Evolutionary conservation across 2,888 invertebrate species (phyloP), one percentile per base, ranked within the genome.

Genomic region (Calliopum simillimum): DNA sequence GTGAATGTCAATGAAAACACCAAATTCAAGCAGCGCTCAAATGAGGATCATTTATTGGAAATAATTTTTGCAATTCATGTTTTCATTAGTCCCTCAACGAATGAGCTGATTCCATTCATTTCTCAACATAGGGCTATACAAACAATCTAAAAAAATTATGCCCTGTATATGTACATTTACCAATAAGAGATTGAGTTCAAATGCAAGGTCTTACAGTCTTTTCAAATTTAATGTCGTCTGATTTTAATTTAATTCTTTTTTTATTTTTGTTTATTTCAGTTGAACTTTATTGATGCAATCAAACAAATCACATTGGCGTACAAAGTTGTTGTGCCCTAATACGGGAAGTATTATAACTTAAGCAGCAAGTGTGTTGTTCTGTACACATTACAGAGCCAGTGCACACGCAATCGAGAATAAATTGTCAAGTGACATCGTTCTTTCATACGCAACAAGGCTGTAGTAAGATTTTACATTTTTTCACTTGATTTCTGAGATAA

Each of bases 241-340:
- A 49, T 47, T 3, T 16, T 47, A 8, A 49, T 47, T 44, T 44
- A 13, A 8, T 44, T 8, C 44, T 47, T 16, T 21, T 51, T 51
- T 51, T 19, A 1, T 19, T 19, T 51, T n/a, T 1, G 8, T 51
- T 51, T n/a, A 19, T 21, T 51, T 16, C 12, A 14, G 14, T 16
- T 47, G n/a, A 49, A 49, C 21, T 51, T 51, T 49, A 19, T 51
- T 16, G 21, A 51, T 51, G 21, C 11, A 51, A 51, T 51, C 14
- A 16, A 51, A 51, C 23, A 21, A 49, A 49, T 49, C 21, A 56
- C 66, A 66, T 58, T 56, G 66, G 58, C 41, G 23, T 23, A 23
- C 44, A 55, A 56, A 66, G 66, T 66, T 25, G 56, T n/a, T 47
- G 13, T 58, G 43, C 14, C 66, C 66, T 21, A 66, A 66, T 66